These are phyloP conservation scores for Heliconius ismenius DNA, from an alignment of 2,888 invertebrate genomes.

Conservation along the genomic window DNA sequence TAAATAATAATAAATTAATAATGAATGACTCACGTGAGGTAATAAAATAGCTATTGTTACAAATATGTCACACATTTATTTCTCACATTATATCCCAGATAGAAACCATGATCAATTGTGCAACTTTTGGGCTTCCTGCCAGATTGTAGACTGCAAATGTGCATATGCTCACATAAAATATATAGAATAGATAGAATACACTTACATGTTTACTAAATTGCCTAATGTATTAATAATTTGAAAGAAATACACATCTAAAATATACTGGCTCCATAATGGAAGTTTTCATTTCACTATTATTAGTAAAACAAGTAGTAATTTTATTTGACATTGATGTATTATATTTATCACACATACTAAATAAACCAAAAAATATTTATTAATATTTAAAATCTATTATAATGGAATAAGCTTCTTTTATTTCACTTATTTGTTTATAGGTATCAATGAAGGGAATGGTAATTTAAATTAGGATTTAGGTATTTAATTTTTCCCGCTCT, in stretches of 20 bases:
- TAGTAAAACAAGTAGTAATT: background rate
- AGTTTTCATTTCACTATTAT: background rate
- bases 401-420: too few species aligned
- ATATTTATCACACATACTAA: too few species aligned
- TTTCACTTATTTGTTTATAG: too few species aligned
- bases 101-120: constrained; percentile 48
- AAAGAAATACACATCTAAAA: background rate
- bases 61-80: constrained; percentile 19
- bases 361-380: too few species aligned
- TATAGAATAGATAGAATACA: background rate
- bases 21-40: background rate
- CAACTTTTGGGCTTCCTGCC: constrained; percentile 55
- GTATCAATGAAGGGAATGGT: too few species aligned
- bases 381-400: too few species aligned
- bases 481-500: too few species aligned
- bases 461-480: too few species aligned
- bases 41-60: constrained; percentile 1
- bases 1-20: background rate
- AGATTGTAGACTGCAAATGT: constrained; percentile 51
- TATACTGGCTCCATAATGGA: background rate
- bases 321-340: too few species aligned
- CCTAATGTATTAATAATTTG: background rate
- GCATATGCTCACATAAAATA: constrained; percentile 42
- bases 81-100: constrained; percentile 39
- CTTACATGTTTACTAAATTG: background rate